Evolutionary conservation across 2,888 invertebrate species (phyloP), one percentile per base, ranked within the genome.

Genomic region (Scaptomyza caliginosa): DNA sequence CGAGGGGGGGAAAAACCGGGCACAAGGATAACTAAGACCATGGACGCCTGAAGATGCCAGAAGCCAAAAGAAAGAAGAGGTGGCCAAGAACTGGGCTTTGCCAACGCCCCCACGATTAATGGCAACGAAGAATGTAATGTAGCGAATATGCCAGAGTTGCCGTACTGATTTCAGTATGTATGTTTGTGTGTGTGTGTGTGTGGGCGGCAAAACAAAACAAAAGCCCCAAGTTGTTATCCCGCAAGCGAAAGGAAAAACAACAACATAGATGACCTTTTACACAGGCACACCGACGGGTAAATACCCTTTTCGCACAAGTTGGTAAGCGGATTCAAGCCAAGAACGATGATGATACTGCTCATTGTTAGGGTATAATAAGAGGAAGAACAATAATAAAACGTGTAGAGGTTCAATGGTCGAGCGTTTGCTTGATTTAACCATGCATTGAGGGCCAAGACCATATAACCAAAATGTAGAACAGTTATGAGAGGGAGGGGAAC

Each of bases 81-180:
- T 43, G 55, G 56, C 57, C 58, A 52, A 21, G 17, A 26, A 63
- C 55, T 56, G 73, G 71, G 48, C 75, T 55, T 11, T n/a, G 11
- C 56, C 62, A 54, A 65, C 75, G 80, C 77, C 62, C 60, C 63
- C 83, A 86, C 81, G 81, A 81, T 86, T 81, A 81, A 81, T 81
- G 82, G 87, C 81, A 78, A 82, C 72, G 79, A 65, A 79, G 72
- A 85, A 81, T 75, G 82, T 81, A 81, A 81, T 81, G 81, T 81
- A 81, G 81, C 81, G 86, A 83, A 86, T 80, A 86, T 80, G 86
- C 64, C 34, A 34, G 77, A 86, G 83, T 79, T 86, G 80, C 86
- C 80, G 69, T 86, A 75, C 81, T 75, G 81, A 81, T 81, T 81
- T 86, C 81, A 76, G 86, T 80, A 86, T 86, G 76, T 34, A 52